phyloP scores from a whole-genome alignment of 1,140 invertebrate genomes.

The Pseudomyrmex sp. region DNA sequence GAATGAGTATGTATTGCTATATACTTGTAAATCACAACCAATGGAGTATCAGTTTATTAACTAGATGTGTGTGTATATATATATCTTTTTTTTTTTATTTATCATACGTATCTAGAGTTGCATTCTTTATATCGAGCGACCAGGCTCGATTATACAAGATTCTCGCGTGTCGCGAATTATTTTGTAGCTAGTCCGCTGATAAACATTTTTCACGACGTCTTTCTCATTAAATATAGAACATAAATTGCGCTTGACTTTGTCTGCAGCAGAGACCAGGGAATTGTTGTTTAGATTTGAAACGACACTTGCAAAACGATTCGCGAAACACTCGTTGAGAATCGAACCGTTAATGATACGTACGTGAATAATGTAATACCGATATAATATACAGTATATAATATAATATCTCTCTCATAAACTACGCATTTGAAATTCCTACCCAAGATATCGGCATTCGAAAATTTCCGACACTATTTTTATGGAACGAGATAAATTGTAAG shows the following conservation, averaged over 20 bases:
- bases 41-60: conserved; percentile 83
- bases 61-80: conserved; percentile 70
- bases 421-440: conserved; percentile 61
- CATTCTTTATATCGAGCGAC: conserved; percentile 69
- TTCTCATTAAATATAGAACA: background rate
- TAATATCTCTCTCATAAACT: conserved; percentile 64
- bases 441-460: conserved; percentile 27
- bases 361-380: conserved; percentile 71
- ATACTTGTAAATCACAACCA: conserved; percentile 85
- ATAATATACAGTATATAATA: conserved; percentile 69
- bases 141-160: conserved; percentile 68
- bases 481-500: background rate
- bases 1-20: conserved; percentile 80
- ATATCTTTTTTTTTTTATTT: conserved; percentile 56
- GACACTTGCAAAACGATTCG: conserved; percentile 41
- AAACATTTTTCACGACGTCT: background rate
- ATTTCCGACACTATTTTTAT: background rate
- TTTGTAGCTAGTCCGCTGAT: background rate
- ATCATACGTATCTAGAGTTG: conserved; percentile 67
- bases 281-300: background rate
- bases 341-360: conserved; percentile 62
- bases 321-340: conserved; percentile 50
- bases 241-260: background rate
- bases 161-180: conserved; percentile 54
- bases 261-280: too few species aligned